Conservation (phyloP, 2,888 invertebrate species). For the Lasius fuliginosus region DNA sequence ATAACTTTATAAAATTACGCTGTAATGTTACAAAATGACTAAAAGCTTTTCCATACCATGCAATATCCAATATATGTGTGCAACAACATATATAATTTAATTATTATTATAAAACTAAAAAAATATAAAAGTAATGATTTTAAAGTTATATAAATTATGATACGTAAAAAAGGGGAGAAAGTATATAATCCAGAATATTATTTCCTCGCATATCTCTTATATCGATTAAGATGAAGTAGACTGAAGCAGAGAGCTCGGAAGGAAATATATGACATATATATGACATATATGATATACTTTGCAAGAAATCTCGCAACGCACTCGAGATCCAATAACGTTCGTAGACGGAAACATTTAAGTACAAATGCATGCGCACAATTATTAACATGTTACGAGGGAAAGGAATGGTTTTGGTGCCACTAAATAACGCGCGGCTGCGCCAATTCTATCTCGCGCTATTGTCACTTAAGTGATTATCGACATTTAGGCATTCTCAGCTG, state of each 20-base stretch:
- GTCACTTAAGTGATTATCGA: slow-evolving; percentile 74
- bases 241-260: not conserved
- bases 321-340: slow-evolving; percentile 70
- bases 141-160: slow-evolving; percentile 11
- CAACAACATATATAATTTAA: not conserved
- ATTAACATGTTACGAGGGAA: slow-evolving; percentile 64
- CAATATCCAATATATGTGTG: not conserved
- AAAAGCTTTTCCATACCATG: not conserved
- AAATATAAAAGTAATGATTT: not conserved
- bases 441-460: slow-evolving; percentile 54
- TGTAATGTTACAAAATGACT: not conserved
- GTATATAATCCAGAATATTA: not conserved
- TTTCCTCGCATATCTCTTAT: not conserved
- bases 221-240: not conserved
- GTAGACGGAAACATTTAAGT: slow-evolving; percentile 57
- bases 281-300: not conserved
- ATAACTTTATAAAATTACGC: not conserved
- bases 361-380: slow-evolving; percentile 54
- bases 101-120: not conserved
- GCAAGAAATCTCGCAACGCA: slow-evolving; percentile 64
- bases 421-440: slow-evolving; percentile 60
- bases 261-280: not conserved
- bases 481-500: slow-evolving; percentile 73
- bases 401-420: slow-evolving; percentile 6
- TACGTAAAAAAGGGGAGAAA: not conserved